Base-by-base conservation (phyloP, 2,888 invertebrate species). In the Rhimphoctona megacephalus region DNA sequence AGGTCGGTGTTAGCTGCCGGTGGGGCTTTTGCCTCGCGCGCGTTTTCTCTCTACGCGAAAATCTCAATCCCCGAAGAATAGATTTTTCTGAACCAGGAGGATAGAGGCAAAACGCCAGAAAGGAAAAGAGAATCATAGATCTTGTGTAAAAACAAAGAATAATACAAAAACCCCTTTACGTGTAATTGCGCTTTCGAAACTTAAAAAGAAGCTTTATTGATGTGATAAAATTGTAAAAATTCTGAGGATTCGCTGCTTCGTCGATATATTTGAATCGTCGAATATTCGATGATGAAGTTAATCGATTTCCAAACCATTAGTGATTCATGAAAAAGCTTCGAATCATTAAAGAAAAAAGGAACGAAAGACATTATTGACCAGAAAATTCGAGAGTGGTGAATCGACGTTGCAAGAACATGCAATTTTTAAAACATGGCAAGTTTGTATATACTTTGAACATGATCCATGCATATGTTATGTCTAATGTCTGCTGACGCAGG, bases 41-140 rank as follows among this genome's bases (percentile, higher is more conserved):
- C 25, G 25, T 57, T 57, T 57, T 66, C 43, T 52, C 14, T 77
- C 33, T 70, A 30, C 17, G 52, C 22, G 54, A 83, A 80, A 83
- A 81, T 83, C 83, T 77, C 36, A n/a, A 22, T 17, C 22, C 43
- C 33, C 9, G 67, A 69, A 81, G 57, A 66, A 46, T 52, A 46
- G 25, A 66, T 43, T 25, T 76, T 43, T 17, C 36, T 61, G 36
- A 36, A 46, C 43, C 8, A 70, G 17, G 70, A 46, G 30, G n/a
- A 54, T 36, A 22, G 36, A 49, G n/a, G 52, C n/a, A 49, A 57
- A 39, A 39, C 19, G 25, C 39, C 57, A 61, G 57, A 43, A 64
- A 33, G 76, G n/a, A 30, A 77, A 64, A 76, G n/a, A 17, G 4
- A 36, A 54, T 30, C 25, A n/a, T 30, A n/a, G 22, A 33, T 76